phyloP scores from a whole-genome alignment of 1,140 invertebrate genomes.

The Ostrea edulis region DNA sequence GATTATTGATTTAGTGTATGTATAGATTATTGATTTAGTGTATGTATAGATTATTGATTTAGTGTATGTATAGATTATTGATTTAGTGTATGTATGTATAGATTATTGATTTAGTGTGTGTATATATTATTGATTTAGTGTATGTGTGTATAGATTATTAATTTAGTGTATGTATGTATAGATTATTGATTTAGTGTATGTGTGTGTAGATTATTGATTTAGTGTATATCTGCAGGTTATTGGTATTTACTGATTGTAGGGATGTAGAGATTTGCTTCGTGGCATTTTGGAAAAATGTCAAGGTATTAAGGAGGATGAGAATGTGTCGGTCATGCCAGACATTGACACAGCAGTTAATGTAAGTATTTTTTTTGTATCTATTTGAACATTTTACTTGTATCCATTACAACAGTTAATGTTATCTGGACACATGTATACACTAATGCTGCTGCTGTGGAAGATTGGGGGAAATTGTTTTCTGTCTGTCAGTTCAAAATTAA shows the following conservation, averaged over 20 bases:
- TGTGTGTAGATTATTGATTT: not conserved
- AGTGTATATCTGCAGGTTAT: not conserved
- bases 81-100: not conserved
- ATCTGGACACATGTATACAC: too few relatives aligned
- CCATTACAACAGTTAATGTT: too few relatives aligned
- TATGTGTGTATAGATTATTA: too few relatives aligned
- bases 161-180: not conserved
- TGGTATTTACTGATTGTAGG: constrained; percentile 64
- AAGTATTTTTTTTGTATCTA: constrained; percentile 58
- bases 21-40: too few relatives aligned
- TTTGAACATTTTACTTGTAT: too few relatives aligned
- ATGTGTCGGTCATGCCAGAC: constrained; percentile 68
- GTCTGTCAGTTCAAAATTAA: too few relatives aligned
- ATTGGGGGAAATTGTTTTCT: too few relatives aligned
- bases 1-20: too few relatives aligned
- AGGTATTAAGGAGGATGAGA: constrained; percentile 63
- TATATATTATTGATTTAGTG: too few relatives aligned
- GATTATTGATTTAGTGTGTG: not conserved
- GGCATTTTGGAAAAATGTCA: constrained; percentile 89
- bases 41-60: too few relatives aligned
- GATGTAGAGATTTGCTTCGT: constrained; percentile 79
- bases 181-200: not conserved
- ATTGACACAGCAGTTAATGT: constrained; percentile 73
- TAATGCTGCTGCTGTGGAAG: too few relatives aligned
- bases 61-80: too few relatives aligned